phyloP scores from a whole-genome alignment of 2,113 vertebrate genomes.

The Rhinolophus ferrumequinum region DNA sequence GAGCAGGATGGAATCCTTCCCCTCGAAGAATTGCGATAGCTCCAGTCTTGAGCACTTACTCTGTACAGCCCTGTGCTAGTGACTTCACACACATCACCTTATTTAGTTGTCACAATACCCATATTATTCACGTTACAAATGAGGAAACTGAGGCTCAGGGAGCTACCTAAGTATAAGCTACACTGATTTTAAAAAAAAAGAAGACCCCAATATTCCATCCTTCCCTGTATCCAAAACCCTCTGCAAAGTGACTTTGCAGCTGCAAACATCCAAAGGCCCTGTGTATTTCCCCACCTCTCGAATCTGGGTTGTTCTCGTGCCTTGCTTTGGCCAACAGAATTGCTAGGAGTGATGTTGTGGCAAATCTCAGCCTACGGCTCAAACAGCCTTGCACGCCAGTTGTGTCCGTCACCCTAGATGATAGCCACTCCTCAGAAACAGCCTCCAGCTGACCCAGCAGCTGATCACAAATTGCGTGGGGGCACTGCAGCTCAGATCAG shows the following conservation, averaged over 20 bases:
- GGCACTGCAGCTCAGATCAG: neutral
- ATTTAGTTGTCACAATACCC: neutral
- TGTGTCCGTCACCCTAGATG: neutral
- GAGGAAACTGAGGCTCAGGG: neutral
- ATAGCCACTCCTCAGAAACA: neutral
- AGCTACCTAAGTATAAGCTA: rapidly evolving
- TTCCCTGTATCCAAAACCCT: neutral
- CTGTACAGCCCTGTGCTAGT: rapidly evolving
- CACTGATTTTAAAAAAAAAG: neutral
- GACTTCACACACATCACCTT: rapidly evolving
- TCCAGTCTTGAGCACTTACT: neutral
- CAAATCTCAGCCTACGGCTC: neutral
- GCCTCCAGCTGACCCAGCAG: neutral
- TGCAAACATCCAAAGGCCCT: neutral
- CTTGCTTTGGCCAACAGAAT: neutral
- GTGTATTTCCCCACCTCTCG: too few relatives aligned
- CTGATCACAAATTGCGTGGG: neutral
- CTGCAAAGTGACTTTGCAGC: neutral
- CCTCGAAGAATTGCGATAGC: rapidly evolving
- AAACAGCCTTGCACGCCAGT: neutral
- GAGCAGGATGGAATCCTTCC: neutral
- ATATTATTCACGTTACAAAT: neutral
- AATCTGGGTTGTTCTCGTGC: neutral
- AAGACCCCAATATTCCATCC: too few relatives aligned
- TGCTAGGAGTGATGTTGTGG: neutral